Conservation (phyloP, 1,140 invertebrate species). For the Solenopsis fugax region DNA sequence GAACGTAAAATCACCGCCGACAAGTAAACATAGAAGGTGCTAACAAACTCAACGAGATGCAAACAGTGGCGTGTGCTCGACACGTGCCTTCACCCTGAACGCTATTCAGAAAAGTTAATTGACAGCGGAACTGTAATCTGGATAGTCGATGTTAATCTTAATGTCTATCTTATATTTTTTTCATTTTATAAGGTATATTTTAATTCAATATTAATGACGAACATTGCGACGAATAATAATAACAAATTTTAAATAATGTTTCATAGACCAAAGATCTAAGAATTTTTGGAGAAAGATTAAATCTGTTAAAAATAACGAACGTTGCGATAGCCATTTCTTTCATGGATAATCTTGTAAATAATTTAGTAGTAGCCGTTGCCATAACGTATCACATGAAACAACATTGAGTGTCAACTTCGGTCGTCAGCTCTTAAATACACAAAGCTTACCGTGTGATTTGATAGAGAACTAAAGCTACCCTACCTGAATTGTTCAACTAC, state of each 20-base stretch:
- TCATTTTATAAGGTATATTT: not conserved
- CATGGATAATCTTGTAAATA: constrained; percentile 52
- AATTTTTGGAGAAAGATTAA: not conserved
- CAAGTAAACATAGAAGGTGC: constrained; percentile 41
- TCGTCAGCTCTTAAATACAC: constrained; percentile 63
- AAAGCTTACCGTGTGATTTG: constrained; percentile 60
- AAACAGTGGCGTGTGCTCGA: constrained; percentile 78
- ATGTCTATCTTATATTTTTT: not conserved
- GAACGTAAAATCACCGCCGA: constrained; percentile 13
- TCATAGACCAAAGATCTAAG: not conserved
- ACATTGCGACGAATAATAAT: not conserved
- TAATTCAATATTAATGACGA: not conserved
- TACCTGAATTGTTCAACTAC: not conserved
- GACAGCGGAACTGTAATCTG: constrained; percentile 30
- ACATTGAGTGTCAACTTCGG: constrained; percentile 64
- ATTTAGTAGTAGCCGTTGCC: constrained; percentile 40
- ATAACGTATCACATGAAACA: constrained; percentile 60
- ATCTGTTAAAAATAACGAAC: constrained; percentile 1
- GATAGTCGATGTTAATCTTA: constrained; percentile 19
- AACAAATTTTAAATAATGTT: not conserved
- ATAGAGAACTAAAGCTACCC: constrained; percentile 38
- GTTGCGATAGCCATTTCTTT: not conserved
- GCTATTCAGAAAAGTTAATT: constrained; percentile 45
- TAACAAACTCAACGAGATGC: constrained; percentile 72
- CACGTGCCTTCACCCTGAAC: constrained; percentile 61